Percentiles rank a stretch among this genome's conserved stretches.
These are phyloP conservation scores for Anoplius nigerrimus DNA, from an alignment of 2,888 invertebrate species.

Conservation along the genomic window DNA sequence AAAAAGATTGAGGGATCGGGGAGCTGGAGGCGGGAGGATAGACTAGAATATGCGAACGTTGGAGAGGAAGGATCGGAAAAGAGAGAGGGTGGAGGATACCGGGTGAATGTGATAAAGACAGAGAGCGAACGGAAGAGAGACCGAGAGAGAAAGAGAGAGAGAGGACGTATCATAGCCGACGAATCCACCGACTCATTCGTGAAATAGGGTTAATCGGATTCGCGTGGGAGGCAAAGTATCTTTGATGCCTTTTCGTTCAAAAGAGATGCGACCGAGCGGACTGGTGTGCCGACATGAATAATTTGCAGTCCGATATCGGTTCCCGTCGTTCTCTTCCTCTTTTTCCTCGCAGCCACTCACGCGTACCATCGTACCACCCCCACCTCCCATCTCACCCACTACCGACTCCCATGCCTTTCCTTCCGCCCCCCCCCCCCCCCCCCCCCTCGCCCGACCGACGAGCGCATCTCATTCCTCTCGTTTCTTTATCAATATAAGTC, in stretches of 20 bases:
- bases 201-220: constrained; percentile 68
- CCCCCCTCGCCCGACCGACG: not conserved
- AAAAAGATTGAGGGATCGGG: not conserved
- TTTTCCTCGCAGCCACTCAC: constrained; percentile 17
- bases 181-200: constrained; percentile 48
- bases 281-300: constrained; percentile 53
- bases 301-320: constrained; percentile 53
- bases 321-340: constrained; percentile 25
- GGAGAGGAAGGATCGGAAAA: not conserved
- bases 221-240: constrained; percentile 44
- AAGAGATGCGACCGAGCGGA: constrained; percentile 49
- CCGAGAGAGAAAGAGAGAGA: too few relatives aligned
- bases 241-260: constrained; percentile 54
- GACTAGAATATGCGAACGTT: not conserved
- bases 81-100: constrained; percentile 34
- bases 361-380: constrained; percentile 15
- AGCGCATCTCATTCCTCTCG: not conserved
- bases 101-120: constrained; percentile 21
- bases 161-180: constrained; percentile 39
- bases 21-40: not conserved
- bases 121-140: too few relatives aligned
- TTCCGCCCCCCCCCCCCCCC: constrained; percentile 15
- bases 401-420: too few relatives aligned
- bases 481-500: not conserved
- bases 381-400: too few relatives aligned